phyloP scores from a whole-genome alignment of 2,113 vertebrate genomes.

The Tauraco erythrolophus region DNA sequence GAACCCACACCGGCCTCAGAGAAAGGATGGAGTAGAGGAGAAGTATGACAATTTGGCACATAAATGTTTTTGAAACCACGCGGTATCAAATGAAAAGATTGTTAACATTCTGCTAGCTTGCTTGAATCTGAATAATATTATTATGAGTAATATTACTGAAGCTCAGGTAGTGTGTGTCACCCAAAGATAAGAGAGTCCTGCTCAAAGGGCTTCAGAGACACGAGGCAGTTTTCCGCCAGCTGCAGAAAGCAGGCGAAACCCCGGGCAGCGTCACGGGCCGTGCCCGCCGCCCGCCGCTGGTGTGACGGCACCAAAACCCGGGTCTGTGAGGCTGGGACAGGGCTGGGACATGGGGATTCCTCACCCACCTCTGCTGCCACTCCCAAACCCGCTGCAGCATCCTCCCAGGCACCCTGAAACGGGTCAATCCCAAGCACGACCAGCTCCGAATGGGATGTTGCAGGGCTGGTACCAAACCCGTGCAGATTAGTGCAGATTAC shows the following conservation, averaged over 20 bases:
- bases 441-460: neutral
- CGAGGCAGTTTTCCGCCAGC: accelerated
- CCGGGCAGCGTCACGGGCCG: accelerated
- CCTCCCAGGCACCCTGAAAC: neutral
- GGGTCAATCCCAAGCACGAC: accelerated
- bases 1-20: neutral
- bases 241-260: neutral
- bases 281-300: accelerated
- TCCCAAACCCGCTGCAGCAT: accelerated
- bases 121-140: neutral
- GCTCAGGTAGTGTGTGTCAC: neutral
- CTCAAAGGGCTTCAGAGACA: neutral
- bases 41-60: neutral
- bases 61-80: neutral
- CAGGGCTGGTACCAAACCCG: neutral
- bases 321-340: neutral
- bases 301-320: accelerated
- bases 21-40: neutral
- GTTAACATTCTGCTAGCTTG: neutral
- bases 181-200: neutral
- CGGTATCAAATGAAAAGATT: neutral
- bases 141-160: neutral
- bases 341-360: accelerated
- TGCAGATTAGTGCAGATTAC: accelerated
- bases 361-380: accelerated